A percentile compares a stretch with the other conserved stretches of the same genome.
Evolutionary conservation across 64 coral and sea anemone species (phyloP).

Genomic region (Montipora cactus): DNA sequence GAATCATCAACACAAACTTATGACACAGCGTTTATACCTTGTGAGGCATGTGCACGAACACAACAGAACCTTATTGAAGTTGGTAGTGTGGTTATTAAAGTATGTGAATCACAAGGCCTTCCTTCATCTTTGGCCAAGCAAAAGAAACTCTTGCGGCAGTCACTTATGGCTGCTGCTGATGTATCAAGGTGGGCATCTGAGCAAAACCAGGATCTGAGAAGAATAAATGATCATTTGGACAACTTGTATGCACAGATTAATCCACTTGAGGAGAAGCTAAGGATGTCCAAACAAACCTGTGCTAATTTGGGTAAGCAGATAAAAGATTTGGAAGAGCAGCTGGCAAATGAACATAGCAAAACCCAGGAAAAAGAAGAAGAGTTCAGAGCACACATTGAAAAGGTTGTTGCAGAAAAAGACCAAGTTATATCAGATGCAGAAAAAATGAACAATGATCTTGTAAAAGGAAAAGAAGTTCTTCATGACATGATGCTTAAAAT

Average conservation of each 20-base stretch:
- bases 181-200: constrained; percentile 95
- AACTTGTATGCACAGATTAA: constrained; percentile 99
- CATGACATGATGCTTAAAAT: constrained; percentile 75
- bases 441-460: constrained; percentile 70
- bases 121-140: constrained; percentile 99
- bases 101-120: constrained; percentile 96
- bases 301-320: constrained; percentile 80
- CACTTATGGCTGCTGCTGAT: constrained; percentile 93
- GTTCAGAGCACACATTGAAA: constrained; percentile 50
- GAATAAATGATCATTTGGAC: constrained; percentile 95
- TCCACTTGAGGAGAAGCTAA: constrained; percentile 89
- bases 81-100: constrained; percentile 96
- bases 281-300: constrained; percentile 75
- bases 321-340: constrained; percentile 68
- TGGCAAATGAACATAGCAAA: constrained; percentile 57
- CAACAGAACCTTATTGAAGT: constrained; percentile 95
- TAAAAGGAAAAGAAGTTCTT: constrained; percentile 78
- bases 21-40: constrained; percentile 98
- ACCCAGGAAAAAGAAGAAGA: constrained; percentile 60
- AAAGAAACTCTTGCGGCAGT: constrained; percentile 90
- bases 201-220: constrained; percentile 92
- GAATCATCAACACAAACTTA: constrained; percentile 96
- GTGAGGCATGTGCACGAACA: constrained; percentile 96
- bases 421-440: constrained; percentile 68
- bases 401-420: constrained; percentile 87